Base-by-base conservation (phyloP, 1,140 invertebrate genomes). In the Leptopilina boulardi region DNA sequence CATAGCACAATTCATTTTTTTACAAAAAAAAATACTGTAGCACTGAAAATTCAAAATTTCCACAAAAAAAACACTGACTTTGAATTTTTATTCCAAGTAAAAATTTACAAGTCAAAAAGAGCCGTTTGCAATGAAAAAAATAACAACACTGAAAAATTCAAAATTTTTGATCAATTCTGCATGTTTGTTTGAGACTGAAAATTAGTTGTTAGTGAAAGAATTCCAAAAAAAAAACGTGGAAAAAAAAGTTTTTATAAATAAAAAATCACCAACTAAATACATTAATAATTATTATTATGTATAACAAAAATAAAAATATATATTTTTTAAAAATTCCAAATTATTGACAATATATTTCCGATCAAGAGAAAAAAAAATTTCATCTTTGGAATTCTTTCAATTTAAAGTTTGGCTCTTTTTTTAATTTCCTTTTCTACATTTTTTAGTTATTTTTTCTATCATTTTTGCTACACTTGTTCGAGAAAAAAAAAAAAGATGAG, bases 151-250 rank as follows among this genome's bases (percentile, higher is more conserved):
- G 26, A 66, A 0, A 66, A 66, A 30, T 30, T 30, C 13, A 11
- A 66, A 66, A 66, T 66, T 30, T 23, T n/a, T 23, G 21, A 66
- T n/a, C 23, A 26, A 59, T 59, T 59, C 30, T 66, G 59, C 59
- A 66, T 66, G 59, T 66, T 34, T 66, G 11, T 66, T 66, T 66
- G 59, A 66, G 59, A 66, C 59, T 66, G 59, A 66, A 66, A 44
- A 66, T 66, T 66, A 66, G 59, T 66, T 15, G 3, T 66, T 66
- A 66, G 59, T 34, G 26, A 66, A 66, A 66, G 26, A 30, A 30
- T 23, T 66, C 59, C 59, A 66, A 66, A 30, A 18, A 30, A 30
- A 38, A 38, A 38, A 38, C 21, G 23, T 30, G 13, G 13, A 18
- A 8, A 54, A 15, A 54, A 18, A 30, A 47, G 3, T n/a, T n/a